Conservation (phyloP, 2,888 invertebrate species). For the Epicampocera succincta region DNA sequence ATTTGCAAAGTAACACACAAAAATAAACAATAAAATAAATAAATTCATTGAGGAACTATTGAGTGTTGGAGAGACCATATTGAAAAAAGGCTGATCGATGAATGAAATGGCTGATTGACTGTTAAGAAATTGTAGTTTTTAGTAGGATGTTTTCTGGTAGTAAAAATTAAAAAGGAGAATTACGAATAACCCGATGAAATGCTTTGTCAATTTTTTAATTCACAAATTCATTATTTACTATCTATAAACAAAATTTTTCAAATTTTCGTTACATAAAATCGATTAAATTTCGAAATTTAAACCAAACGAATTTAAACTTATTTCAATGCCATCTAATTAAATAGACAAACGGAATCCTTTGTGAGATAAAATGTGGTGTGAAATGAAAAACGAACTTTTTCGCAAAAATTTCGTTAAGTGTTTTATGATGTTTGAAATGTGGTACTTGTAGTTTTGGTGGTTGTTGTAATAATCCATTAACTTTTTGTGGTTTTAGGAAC, state of each 20-base stretch:
- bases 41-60: constrained; percentile 59
- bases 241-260: constrained; percentile 5
- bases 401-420: constrained; percentile 36
- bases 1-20: background rate
- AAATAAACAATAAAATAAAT: constrained; percentile 37
- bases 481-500: constrained; percentile 60
- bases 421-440: constrained; percentile 57
- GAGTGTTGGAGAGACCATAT: constrained; percentile 36
- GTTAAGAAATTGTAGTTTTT: constrained; percentile 24
- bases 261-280: background rate
- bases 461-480: constrained; percentile 62
- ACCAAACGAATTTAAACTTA: constrained; percentile 48
- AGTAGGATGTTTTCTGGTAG: constrained; percentile 13
- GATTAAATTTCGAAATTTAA: constrained; percentile 63
- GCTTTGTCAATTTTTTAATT: constrained; percentile 69
- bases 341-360: constrained; percentile 43
- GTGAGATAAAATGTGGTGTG: constrained; percentile 41
- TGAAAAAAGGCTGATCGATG: constrained; percentile 25
- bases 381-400: background rate
- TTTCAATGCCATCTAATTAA: constrained; percentile 21
- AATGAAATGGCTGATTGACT: constrained; percentile 36
- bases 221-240: constrained; percentile 49
- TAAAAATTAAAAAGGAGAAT: constrained; percentile 16
- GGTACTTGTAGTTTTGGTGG: constrained; percentile 52
- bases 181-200: constrained; percentile 25